Percentiles rank a stretch among this genome's conserved stretches.
Conservation (phyloP, 2,113 vertebrate species). For the Lates calcarifer region DNA sequence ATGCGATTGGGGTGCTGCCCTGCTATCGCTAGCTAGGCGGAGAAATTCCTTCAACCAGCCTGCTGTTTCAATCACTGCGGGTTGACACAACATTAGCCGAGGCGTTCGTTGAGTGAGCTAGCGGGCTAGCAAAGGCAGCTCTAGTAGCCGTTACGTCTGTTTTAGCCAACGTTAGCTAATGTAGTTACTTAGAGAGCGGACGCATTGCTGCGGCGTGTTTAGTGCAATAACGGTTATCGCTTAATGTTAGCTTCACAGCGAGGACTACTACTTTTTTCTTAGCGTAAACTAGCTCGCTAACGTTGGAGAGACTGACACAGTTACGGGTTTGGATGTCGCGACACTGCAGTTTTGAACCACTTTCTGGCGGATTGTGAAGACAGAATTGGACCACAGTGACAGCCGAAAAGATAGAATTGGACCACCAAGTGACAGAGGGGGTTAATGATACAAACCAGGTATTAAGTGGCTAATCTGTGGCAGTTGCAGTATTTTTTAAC, state of each 20-base stretch:
- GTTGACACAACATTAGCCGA: conserved; percentile 57
- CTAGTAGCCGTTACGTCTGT: conserved; percentile 30
- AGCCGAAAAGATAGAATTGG: conserved; percentile 8
- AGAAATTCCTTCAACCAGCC: conserved; percentile 64
- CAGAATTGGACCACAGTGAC: conserved; percentile 16
- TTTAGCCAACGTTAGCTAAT: conserved; percentile 41
- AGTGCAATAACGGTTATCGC: conserved; percentile 30
- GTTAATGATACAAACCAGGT: conserved; percentile 41
- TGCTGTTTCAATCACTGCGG: conserved; percentile 72
- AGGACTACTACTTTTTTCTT: not conserved
- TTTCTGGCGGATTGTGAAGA: conserved; percentile 47
- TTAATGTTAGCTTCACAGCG: conserved; percentile 17
- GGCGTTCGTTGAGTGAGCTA: conserved; percentile 63
- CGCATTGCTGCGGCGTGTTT: conserved; percentile 47
- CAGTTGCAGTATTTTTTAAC: conserved; percentile 27
- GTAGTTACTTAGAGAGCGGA: conserved; percentile 35
- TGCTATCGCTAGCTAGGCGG: conserved; percentile 68
- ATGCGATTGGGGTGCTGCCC: conserved; percentile 62
- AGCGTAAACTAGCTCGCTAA: conserved; percentile 10
- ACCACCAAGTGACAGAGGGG: conserved; percentile 2
- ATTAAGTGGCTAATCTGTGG: conserved; percentile 49
- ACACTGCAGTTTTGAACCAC: conserved; percentile 49
- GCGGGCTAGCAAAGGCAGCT: conserved; percentile 46
- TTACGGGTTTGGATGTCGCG: conserved; percentile 61
- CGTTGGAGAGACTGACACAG: conserved; percentile 15